Evolutionary conservation across 2,113 vertebrate species (phyloP), one percentile per base, ranked within the genome.

Genomic region (Urocynchramus pylzowi): DNA sequence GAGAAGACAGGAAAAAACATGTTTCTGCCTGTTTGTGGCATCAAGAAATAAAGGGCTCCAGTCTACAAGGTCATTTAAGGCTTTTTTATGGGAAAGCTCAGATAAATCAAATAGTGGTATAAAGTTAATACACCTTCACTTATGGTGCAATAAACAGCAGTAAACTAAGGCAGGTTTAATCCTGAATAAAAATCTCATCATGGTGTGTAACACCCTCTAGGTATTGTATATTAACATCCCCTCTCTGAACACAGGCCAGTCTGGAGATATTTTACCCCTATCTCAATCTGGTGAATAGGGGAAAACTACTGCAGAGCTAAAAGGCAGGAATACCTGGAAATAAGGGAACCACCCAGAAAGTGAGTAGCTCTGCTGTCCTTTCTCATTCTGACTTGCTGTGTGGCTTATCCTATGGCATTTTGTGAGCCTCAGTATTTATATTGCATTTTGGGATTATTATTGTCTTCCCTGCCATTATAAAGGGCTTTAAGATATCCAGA

Each of bases 21-120:
- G 59, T 87, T 96, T 93, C 85, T 90, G 79, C 30, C 56, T 52
- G 42, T 65, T 63, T 56, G 76, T 81, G 76, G 37, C 39, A 90
- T 44, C 42, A 49, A 77, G 78, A 64, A 60, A 54, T 30, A 69
- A 50, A 76, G 39, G 21, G 63, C 54, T 88, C 3, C 47, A 39
- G 82, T 41, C n/a, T 75, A 30, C 52, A 84, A 75, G 76, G 91
- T 83, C 54, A 54, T 50, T 67, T 44, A 44, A 64, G 41, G 89
- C 31, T 87, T 71, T 95, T 75, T 49, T 61, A 16, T 2, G 13
- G 56, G 31, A 71, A 82, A 94, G 31, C 65, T 78, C 65, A 81
- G 22, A 79, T 75, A 82, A 94, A 88, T 84, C 33, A 61, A 90
- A 37, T 33, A 71, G 75, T 13, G 27, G 15, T 45, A 21, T 23